phyloP scores from a whole-genome alignment of 2,888 invertebrate species.

The Drosophila ezoana region DNA sequence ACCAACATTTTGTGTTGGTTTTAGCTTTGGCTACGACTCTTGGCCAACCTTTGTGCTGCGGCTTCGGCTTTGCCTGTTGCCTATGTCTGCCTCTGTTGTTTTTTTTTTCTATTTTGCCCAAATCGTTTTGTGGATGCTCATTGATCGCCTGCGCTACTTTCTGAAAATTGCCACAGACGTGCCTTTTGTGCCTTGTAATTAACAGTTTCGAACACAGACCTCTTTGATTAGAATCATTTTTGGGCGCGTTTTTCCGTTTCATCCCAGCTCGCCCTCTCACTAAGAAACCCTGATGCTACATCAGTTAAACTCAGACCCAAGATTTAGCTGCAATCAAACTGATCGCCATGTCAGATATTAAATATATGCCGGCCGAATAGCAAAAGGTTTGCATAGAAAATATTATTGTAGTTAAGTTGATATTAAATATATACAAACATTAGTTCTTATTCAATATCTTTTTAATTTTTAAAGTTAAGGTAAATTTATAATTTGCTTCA shows the following conservation, averaged over 20 bases:
- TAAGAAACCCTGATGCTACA: not conserved
- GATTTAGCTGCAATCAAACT: constrained; percentile 25
- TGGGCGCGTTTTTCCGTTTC: constrained; percentile 66
- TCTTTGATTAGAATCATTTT: constrained; percentile 77
- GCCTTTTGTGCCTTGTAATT: constrained; percentile 75
- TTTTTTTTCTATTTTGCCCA: constrained; percentile 30
- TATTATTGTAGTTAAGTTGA: not conserved
- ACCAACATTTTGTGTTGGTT: constrained; percentile 73
- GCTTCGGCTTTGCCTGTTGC: constrained; percentile 39
- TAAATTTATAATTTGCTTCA: too few species aligned
- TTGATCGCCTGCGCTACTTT: constrained; percentile 78
- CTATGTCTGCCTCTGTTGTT: constrained; percentile 26
- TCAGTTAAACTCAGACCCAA: constrained; percentile 39
- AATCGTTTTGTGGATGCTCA: constrained; percentile 74
- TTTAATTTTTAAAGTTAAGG: too few species aligned
- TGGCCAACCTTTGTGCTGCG: constrained; percentile 13
- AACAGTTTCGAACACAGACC: constrained; percentile 70
- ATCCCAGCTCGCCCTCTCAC: not conserved
- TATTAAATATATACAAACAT: too few species aligned
- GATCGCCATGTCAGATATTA: constrained; percentile 1
- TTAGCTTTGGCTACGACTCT: constrained; percentile 21
- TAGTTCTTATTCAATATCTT: too few species aligned
- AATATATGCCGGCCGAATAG: too few species aligned
- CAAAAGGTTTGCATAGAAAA: not conserved
- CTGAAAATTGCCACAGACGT: constrained; percentile 76